phyloP scores from a whole-genome alignment of 2,888 invertebrate genomes.

The Agriotes lineatus region DNA sequence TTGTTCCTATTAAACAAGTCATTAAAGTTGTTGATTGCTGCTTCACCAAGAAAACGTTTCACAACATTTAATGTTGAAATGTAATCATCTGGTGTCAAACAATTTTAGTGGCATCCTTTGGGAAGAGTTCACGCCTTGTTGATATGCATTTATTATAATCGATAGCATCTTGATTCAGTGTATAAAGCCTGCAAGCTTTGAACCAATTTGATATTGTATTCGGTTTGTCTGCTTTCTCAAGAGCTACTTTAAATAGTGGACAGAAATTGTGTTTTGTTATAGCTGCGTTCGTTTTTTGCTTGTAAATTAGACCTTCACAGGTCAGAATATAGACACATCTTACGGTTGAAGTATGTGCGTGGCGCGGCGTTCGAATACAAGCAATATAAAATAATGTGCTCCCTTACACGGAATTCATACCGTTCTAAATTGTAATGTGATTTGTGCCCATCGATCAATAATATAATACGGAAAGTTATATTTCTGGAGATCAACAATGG shows the following conservation, averaged over 20 bases:
- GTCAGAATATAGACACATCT: neutral
- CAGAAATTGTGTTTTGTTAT: slow-evolving; percentile 18
- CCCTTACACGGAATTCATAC: neutral
- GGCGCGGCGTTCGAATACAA: neutral
- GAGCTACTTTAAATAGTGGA: slow-evolving; percentile 27
- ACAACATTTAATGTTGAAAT: neutral
- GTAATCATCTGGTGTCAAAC: neutral
- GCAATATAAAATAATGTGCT: neutral
- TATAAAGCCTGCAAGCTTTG: neutral
- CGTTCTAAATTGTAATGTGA: neutral
- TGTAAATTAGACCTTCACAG: neutral
- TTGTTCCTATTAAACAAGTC: neutral
- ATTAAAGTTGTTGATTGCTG: neutral
- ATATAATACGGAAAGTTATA: neutral
- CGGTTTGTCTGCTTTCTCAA: slow-evolving; percentile 16
- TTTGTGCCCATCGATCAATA: neutral
- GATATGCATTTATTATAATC: neutral
- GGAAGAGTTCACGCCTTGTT: neutral
- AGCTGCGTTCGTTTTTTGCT: neutral
- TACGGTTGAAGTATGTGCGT: neutral
- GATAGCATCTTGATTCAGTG: neutral
- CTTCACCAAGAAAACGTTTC: neutral
- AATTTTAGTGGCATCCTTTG: neutral
- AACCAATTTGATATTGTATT: neutral
- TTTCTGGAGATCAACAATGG: neutral